A percentile compares a stretch with the other conserved stretches of the same genome.
These are phyloP conservation scores for Parasteatoda lunata DNA, from an alignment of 2,888 invertebrate genomes.

Conservation along the genomic window DNA sequence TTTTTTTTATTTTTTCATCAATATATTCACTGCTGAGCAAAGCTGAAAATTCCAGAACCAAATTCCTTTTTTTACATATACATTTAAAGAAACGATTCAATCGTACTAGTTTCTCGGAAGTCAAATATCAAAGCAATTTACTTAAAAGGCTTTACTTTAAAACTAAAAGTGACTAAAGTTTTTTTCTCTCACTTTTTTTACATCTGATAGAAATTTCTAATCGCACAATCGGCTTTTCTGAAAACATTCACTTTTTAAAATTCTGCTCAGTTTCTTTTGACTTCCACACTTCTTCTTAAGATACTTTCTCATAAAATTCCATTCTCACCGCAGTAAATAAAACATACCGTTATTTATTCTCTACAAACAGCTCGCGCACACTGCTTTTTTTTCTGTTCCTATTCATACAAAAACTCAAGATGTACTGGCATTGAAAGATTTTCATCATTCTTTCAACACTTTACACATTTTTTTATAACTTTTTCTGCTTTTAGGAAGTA, in stretches of 20 bases:
- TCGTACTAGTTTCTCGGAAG: no score
- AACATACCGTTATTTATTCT: not conserved
- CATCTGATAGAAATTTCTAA: not conserved
- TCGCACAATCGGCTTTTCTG: not conserved
- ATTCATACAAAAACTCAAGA: not conserved
- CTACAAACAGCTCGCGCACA: not conserved
- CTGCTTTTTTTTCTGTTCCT: not conserved
- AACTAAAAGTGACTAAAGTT: not conserved
- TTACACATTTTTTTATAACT: not conserved
- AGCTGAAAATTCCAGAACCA: no score
- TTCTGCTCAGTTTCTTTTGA: not conserved
- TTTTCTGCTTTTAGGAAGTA: not conserved
- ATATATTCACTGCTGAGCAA: no score
- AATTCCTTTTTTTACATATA: no score
- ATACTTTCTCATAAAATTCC: not conserved
- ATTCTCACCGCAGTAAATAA: slow-evolving; percentile 1
- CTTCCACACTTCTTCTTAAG: not conserved
- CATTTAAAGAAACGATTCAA: no score
- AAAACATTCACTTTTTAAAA: not conserved
- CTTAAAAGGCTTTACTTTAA: not conserved
- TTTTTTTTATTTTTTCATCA: no score
- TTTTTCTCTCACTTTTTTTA: not conserved
- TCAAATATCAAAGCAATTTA: not conserved
- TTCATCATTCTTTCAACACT: not conserved
- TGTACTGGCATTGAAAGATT: not conserved